Conservation (phyloP, 2,113 vertebrate species). For the Rhombomys opimus region DNA sequence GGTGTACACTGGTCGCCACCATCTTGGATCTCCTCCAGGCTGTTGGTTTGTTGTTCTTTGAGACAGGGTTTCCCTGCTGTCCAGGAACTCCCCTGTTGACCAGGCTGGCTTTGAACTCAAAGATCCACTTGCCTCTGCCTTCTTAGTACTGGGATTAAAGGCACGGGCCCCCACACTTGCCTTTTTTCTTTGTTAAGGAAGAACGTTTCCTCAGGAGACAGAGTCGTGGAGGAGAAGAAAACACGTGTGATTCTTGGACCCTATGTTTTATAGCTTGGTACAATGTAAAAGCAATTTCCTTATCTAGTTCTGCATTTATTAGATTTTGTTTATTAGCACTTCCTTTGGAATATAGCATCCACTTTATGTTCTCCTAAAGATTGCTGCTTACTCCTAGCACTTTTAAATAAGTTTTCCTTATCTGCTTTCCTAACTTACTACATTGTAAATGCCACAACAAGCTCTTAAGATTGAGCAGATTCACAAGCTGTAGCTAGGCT, state of each 20-base stretch:
- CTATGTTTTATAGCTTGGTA: neutral
- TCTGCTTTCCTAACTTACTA: neutral
- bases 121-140: neutral
- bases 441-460: neutral
- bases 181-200: neutral
- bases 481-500: neutral
- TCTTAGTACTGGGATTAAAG: neutral
- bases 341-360: neutral
- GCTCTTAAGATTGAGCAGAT: neutral
- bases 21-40: too few relatives aligned
- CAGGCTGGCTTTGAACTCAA: neutral
- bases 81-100: neutral
- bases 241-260: neutral
- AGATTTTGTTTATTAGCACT: neutral
- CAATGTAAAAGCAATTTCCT: neutral
- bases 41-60: too few relatives aligned
- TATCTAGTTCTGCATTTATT: neutral
- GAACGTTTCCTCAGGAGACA: neutral
- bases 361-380: neutral
- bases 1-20: too few relatives aligned
- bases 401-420: neutral
- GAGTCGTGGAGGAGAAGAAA: neutral
- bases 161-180: neutral
- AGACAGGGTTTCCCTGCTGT: too few relatives aligned
- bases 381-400: too few relatives aligned